Conservation (phyloP, 2,888 invertebrate genomes). For the Euclidia mi region DNA sequence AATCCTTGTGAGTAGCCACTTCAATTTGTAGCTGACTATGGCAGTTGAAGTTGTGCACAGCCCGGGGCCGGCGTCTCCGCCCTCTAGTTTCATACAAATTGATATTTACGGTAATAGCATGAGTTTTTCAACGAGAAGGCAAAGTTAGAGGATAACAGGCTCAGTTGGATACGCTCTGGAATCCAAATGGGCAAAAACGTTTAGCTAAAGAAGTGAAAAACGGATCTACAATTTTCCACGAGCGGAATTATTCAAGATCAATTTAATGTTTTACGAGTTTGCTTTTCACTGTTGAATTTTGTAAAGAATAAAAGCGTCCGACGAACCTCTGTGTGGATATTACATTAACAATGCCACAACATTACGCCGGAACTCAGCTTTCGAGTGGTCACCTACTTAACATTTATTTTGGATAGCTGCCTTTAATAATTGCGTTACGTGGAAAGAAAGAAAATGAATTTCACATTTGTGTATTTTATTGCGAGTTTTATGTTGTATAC, state of each 20-base stretch:
- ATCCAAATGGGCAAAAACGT: constrained; percentile 84
- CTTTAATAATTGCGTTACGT: constrained; percentile 43
- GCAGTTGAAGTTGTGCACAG: constrained; percentile 71
- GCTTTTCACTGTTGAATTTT: constrained; percentile 61
- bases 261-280: constrained; percentile 77
- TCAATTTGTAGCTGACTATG: constrained; percentile 83
- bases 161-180: constrained; percentile 80
- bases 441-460: constrained; percentile 40
- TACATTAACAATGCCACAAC: constrained; percentile 55
- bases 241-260: constrained; percentile 78
- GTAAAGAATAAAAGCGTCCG: constrained; percentile 52
- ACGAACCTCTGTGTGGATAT: constrained; percentile 52
- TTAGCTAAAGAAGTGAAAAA: constrained; percentile 81
- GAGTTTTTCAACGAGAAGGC: constrained; percentile 86
- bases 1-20: constrained; percentile 77
- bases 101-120: constrained; percentile 89
- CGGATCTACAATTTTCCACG: constrained; percentile 75
- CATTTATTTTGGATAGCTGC: constrained; percentile 51
- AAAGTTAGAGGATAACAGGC: constrained; percentile 86
- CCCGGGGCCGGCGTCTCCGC: constrained; percentile 73
- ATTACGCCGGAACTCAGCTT: constrained; percentile 44
- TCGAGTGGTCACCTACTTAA: constrained; percentile 57
- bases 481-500: background rate
- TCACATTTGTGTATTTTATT: constrained; percentile 28
- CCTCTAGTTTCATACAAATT: constrained; percentile 89